phyloP scores from a whole-genome alignment of 2,797 vertebrate genomes.

The Acanthiza pusilla region DNA sequence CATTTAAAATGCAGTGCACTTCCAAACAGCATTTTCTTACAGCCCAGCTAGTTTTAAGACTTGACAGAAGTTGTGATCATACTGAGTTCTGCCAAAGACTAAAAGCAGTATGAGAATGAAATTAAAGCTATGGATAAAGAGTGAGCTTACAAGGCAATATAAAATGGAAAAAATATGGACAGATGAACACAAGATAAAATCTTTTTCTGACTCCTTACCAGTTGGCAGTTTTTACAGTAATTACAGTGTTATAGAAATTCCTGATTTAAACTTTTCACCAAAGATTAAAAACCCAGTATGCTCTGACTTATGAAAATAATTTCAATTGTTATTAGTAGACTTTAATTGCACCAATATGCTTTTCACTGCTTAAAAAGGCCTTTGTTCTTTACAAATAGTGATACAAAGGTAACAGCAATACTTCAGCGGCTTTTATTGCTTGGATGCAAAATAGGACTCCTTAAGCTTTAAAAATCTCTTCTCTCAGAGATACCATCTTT shows the following conservation, averaged over 20 bases:
- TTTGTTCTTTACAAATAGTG: constrained; percentile 59
- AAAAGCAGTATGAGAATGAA: constrained; percentile 13
- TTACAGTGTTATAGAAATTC: constrained; percentile 36
- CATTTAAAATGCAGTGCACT: neutral
- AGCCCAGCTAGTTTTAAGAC: neutral
- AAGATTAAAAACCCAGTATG: constrained; percentile 52
- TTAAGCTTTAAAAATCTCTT: constrained; percentile 67
- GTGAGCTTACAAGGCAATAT: neutral
- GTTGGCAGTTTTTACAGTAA: constrained; percentile 16
- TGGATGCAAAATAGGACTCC: constrained; percentile 50
- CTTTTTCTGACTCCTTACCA: neutral
- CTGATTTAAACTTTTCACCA: constrained; percentile 46
- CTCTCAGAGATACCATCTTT: constrained; percentile 65
- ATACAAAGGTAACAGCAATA: constrained; percentile 52
- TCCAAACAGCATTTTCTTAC: neutral
- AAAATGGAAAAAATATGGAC: neutral
- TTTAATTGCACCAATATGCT: constrained; percentile 60
- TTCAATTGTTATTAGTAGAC: constrained; percentile 43
- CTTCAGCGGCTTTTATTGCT: constrained; percentile 52
- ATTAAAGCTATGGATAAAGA: neutral
- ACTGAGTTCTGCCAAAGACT: neutral
- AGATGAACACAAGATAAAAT: constrained; percentile 37
- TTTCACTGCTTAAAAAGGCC: constrained; percentile 49
- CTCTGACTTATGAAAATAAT: constrained; percentile 57
- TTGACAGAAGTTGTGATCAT: neutral